These are phyloP conservation scores for Diabrotica balteata DNA, from an alignment of 2,888 invertebrate genomes.

Conservation along the genomic window DNA sequence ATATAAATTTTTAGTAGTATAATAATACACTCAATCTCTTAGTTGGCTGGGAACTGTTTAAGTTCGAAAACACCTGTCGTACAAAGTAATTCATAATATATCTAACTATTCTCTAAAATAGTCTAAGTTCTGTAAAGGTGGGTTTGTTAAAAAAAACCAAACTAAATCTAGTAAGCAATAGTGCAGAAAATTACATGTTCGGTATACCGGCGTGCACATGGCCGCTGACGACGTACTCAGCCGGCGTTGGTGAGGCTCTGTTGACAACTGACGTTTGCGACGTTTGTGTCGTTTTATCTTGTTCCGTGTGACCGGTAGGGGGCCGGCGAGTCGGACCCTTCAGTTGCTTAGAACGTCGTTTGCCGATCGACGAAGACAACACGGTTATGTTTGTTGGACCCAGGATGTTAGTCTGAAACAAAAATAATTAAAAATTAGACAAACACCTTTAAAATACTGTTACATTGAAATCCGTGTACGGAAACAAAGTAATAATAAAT, in stretches of 20 bases:
- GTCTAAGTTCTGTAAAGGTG: no score
- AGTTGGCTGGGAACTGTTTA: no score
- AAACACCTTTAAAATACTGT: no score
- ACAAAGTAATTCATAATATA: no score
- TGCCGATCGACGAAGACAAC: constrained; percentile 33
- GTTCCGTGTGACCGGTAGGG: neutral
- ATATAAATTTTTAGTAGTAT: no score
- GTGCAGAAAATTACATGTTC: constrained; percentile 56
- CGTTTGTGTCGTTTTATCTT: constrained; percentile 4
- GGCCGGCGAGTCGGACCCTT: constrained; percentile 19
- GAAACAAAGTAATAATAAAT: no score
- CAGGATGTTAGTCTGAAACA: constrained; percentile 42
- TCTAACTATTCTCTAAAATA: no score
- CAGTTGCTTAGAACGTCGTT: constrained; percentile 16
- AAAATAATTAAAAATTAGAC: neutral
- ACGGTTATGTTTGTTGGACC: constrained; percentile 39
- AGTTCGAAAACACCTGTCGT: no score
- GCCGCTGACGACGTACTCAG: constrained; percentile 46
- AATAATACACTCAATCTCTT: no score
- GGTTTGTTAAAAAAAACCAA: no score
- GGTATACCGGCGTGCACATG: constrained; percentile 61
- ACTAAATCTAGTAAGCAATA: constrained; percentile 16
- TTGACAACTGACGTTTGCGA: neutral
- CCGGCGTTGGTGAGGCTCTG: constrained; percentile 24
- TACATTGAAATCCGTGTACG: no score